Base-by-base conservation (phyloP, 1,140 invertebrate species). In the Aphidius gifuensis region DNA sequence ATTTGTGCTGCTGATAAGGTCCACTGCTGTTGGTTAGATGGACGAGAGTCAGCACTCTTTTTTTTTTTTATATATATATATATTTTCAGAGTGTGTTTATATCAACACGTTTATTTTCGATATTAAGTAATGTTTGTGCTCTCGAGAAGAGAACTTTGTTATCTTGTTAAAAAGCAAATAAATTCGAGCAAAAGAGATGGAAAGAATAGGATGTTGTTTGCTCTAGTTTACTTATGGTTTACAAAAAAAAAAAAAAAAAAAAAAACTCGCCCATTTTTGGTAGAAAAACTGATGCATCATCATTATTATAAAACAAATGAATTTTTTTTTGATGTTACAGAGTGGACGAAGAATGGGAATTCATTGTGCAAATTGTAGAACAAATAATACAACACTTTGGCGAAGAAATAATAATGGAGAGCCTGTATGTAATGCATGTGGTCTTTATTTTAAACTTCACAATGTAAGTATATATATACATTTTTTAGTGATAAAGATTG, bases 371-470 rank as follows among this genome's bases (percentile, higher is more conserved):
- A 96, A 96, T 80, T 96, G 93, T 75, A 84, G 84, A 63, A 94
- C 93, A 5, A 86, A 85, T 53, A 92, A 87, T 64, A 96, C 93
- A 2, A 94, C 92, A 4, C 83, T 96, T 40, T 95, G 93, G 92
- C 80, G 93, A 49, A 82, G 93, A 68, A 94, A 94, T 79, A 92
- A 92, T 74, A 87, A 89, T 71, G 93, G 93, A 9, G 92, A 94
- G 74, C 92, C 92, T 5, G 93, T 95, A 4, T 95, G 93, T 80
- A 96, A 95, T 79, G 93, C 93, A 7, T 96, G 93, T 73, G 92
- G 93, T 16, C 86, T 96, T 8, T 95, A 95, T 80, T 94, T 83
- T 80, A 96, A 95, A 82, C 81, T 96, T 49, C 94, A 96, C 77
- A 87, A 86, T 65, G 93, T 96, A 81, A 90, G 88, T 82, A 63